A percentile compares a stretch with the other conserved stretches of the same genome.
Conservation (phyloP, 2,888 invertebrate genomes). For the Allygus modestus region DNA sequence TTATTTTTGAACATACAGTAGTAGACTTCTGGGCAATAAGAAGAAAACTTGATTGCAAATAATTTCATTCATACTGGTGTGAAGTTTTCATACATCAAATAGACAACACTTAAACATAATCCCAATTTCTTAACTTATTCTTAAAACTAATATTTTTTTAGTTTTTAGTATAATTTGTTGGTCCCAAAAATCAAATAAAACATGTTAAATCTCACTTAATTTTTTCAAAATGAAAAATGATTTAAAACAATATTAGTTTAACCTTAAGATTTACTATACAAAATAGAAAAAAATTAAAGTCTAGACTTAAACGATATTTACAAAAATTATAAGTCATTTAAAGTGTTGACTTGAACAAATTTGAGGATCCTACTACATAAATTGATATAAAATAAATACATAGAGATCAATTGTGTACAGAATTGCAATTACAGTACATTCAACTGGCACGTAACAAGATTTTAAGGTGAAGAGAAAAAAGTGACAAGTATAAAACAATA, state of each 20-base stretch:
- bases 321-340: not conserved
- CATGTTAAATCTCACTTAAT: not conserved
- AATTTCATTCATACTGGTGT: not conserved
- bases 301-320: not conserved
- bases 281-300: not conserved
- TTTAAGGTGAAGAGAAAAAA: not conserved
- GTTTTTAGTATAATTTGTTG: not conserved
- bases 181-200: not conserved
- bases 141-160: not conserved
- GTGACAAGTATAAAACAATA: not conserved
- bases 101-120: too few relatives aligned
- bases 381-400: conserved; percentile 7
- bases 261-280: not conserved
- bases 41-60: too few relatives aligned
- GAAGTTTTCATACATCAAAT: too few relatives aligned
- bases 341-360: not conserved
- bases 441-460: not conserved
- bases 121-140: not conserved
- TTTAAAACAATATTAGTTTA: not conserved
- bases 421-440: not conserved
- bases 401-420: conserved; percentile 14
- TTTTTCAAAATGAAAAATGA: not conserved
- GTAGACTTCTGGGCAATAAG: too few relatives aligned
- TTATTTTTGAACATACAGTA: too few relatives aligned
- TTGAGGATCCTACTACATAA: not conserved